phyloP scores from a whole-genome alignment of 2,888 invertebrate species.

The Brassicogethes aeneus region DNA sequence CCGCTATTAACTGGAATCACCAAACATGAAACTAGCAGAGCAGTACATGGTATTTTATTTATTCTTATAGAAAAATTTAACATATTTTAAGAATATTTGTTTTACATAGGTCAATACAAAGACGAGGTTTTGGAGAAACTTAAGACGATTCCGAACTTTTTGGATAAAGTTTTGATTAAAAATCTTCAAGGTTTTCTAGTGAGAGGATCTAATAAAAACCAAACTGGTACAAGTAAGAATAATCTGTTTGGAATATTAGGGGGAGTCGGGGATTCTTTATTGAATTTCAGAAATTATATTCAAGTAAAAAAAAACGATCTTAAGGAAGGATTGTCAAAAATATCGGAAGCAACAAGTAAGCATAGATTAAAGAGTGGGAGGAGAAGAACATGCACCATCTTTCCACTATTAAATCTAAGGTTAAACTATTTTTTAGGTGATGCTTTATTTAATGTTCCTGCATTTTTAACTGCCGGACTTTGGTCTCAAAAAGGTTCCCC shows the following conservation, averaged over 20 bases:
- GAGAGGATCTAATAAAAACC: not conserved
- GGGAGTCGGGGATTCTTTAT: conserved; percentile 10
- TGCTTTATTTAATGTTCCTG: conserved; percentile 68
- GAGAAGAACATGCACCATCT: too few relatives aligned
- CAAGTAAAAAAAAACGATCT: conserved; percentile 27
- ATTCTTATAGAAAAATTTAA: too few relatives aligned
- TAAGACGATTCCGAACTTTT: conserved; percentile 37
- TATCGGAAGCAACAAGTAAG: conserved; percentile 52
- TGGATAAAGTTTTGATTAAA: conserved; percentile 37
- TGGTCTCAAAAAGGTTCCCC: conserved; percentile 52
- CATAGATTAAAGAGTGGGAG: conserved; percentile 2
- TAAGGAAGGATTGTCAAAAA: conserved; percentile 45
- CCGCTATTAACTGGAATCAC: conserved; percentile 67
- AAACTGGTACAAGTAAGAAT: conserved; percentile 6
- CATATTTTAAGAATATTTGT: too few relatives aligned
- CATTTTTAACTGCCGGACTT: conserved; percentile 58
- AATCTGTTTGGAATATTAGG: conserved; percentile 8
- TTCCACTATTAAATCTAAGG: conserved; percentile 1
- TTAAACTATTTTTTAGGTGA: conserved; percentile 45
- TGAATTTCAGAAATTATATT: conserved; percentile 34
- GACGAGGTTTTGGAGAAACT: conserved; percentile 37
- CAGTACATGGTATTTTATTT: conserved; percentile 45
- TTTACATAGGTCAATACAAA: conserved; percentile 31
- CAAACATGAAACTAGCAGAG: conserved; percentile 60
- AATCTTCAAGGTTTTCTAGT: conserved; percentile 33